These are phyloP conservation scores for Macrobrachium nipponense DNA, from an alignment of 1,140 invertebrate genomes.

Conservation along the genomic window DNA sequence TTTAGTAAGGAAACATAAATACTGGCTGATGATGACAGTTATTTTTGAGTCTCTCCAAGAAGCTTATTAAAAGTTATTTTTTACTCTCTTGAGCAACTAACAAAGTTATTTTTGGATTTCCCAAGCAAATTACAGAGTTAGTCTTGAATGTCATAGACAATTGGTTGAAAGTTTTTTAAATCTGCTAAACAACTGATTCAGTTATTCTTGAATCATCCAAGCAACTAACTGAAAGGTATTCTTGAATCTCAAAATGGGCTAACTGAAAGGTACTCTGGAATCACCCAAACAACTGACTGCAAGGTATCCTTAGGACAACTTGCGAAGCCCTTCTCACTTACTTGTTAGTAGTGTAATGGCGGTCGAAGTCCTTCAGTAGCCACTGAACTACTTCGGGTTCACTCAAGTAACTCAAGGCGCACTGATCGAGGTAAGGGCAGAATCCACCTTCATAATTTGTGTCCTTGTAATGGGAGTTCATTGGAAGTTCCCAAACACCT, in stretches of 20 bases:
- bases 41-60: no score
- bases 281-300: conserved; percentile 16
- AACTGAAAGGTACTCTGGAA: no score
- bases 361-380: conserved; percentile 89
- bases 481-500: conserved; percentile 94
- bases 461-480: conserved; percentile 91
- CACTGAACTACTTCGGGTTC: conserved; percentile 79
- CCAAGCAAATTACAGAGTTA: no score
- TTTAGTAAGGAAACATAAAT: background rate
- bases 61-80: no score
- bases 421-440: conserved; percentile 93
- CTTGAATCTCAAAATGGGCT: background rate
- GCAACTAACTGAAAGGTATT: conserved; percentile 4
- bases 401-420: conserved; percentile 90
- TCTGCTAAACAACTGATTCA: no score
- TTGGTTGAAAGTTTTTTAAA: no score
- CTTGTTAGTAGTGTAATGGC: conserved; percentile 84
- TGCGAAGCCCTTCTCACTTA: background rate
- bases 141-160: no score
- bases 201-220: background rate
- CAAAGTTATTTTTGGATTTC: no score
- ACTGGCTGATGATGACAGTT: no score
- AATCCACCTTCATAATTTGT: conserved; percentile 86
- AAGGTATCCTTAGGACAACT: background rate
- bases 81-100: no score